Evolutionary conservation across 2,888 invertebrate genomes (phyloP).

Genomic region (Arrhopalites spinosus): DNA sequence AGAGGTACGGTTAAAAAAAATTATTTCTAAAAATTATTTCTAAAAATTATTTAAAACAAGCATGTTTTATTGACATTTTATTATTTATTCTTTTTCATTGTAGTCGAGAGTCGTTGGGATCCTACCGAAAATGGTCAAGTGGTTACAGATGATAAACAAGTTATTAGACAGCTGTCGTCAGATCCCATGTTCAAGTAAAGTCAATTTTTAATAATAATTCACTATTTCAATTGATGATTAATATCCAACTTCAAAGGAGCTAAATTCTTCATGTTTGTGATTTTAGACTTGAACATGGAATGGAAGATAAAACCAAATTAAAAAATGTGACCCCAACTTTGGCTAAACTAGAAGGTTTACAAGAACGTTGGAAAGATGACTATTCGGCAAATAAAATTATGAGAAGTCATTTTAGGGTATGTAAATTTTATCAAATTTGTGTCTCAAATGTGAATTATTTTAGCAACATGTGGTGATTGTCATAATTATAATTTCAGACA

Average conservation of each 20-base stretch:
- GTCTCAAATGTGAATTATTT: not conserved
- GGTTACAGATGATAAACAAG: constrained; percentile 88
- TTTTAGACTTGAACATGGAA: constrained; percentile 84
- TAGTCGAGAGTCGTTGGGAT: constrained; percentile 99
- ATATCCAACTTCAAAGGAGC: not conserved
- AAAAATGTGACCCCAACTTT: constrained; percentile 74
- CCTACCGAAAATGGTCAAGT: constrained; percentile 93
- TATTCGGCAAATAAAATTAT: constrained; percentile 87
- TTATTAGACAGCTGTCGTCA: constrained; percentile 84
- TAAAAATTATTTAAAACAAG: too few relatives aligned
- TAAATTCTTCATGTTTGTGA: too few relatives aligned
- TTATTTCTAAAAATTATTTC: too few relatives aligned
- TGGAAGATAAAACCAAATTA: constrained; percentile 74
- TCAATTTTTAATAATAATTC: not conserved
- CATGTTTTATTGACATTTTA: too few relatives aligned
- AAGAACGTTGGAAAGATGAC: constrained; percentile 86
- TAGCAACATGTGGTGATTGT: not conserved
- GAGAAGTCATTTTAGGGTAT: constrained; percentile 83
- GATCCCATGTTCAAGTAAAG: constrained; percentile 86
- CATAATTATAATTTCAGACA: constrained; percentile 61
- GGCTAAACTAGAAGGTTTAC: constrained; percentile 74
- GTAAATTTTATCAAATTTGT: constrained; percentile 53
- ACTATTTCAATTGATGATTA: not conserved
- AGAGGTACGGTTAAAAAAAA: too few relatives aligned
- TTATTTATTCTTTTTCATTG: too few relatives aligned